phyloP scores from a whole-genome alignment of 2,888 invertebrate genomes.

The Cantharis nigra region DNA sequence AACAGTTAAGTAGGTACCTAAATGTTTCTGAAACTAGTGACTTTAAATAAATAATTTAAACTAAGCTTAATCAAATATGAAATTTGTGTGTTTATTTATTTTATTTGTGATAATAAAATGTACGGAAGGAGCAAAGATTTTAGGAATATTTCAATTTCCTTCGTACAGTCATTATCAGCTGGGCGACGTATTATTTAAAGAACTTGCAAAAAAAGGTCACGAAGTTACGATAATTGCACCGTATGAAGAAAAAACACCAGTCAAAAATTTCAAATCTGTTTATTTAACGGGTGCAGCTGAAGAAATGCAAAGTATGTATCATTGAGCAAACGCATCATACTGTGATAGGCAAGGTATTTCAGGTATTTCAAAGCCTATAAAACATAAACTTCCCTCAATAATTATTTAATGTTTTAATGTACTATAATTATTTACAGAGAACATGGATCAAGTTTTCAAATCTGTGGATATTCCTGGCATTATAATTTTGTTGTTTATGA shows the following conservation, averaged over 20 bases:
- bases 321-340: too few species aligned
- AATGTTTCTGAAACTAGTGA: too few species aligned
- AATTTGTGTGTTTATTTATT: too few species aligned
- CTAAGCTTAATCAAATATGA: too few species aligned
- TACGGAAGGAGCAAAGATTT: too few species aligned
- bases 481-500: not conserved
- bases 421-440: not conserved
- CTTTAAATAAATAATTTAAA: too few species aligned
- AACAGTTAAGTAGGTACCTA: too few species aligned
- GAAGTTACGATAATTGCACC: constrained; percentile 49
- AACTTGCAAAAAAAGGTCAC: constrained; percentile 50
- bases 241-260: constrained; percentile 40
- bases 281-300: not conserved
- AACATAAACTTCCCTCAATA: too few species aligned
- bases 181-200: constrained; percentile 37
- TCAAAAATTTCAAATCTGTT: constrained; percentile 46
- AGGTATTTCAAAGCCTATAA: too few species aligned
- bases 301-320: constrained; percentile 1
- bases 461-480: not conserved
- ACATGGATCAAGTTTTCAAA: not conserved
- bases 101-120: too few species aligned
- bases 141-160: constrained; percentile 39
- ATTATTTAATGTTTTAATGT: too few species aligned
- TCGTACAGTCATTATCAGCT: constrained; percentile 41
- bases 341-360: too few species aligned